Conservation (phyloP, 1,140 invertebrate genomes). For the Physella acuta region DNA sequence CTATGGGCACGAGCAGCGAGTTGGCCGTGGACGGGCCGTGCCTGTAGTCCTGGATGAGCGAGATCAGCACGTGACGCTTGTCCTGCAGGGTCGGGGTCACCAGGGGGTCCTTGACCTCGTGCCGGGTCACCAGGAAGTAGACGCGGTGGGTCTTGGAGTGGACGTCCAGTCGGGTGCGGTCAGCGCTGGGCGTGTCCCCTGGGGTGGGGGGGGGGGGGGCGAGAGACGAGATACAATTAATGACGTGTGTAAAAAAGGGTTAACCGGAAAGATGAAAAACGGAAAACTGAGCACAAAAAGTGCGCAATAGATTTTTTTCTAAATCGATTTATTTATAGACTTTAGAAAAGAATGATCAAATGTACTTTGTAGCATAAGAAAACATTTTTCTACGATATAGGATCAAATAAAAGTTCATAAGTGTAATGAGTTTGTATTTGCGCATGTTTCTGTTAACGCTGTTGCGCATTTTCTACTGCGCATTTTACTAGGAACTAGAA, state of each 20-base stretch:
- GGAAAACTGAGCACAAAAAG: too few relatives aligned
- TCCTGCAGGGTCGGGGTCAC: constrained; percentile 37
- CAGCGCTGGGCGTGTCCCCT: constrained; percentile 26
- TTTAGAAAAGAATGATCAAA: background rate
- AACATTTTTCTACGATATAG: too few relatives aligned
- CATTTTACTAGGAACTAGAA: too few relatives aligned
- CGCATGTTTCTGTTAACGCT: too few relatives aligned
- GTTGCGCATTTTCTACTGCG: too few relatives aligned
- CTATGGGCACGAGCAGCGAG: constrained; percentile 47
- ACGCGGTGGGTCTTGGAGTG: constrained; percentile 42
- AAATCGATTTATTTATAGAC: background rate
- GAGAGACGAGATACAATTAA: background rate
- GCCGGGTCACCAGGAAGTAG: constrained; percentile 37
- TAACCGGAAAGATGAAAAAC: too few relatives aligned
- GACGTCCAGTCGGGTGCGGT: constrained; percentile 29
- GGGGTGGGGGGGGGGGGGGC: too few relatives aligned
- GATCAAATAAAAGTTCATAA: too few relatives aligned
- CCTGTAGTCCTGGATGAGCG: constrained; percentile 52
- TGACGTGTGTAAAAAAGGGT: background rate
- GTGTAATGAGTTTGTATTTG: too few relatives aligned
- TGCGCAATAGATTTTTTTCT: too few relatives aligned
- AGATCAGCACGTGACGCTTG: constrained; percentile 50
- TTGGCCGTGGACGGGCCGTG: constrained; percentile 44
- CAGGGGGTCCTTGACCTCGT: constrained; percentile 36
- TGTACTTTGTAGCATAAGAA: background rate